phyloP scores from a whole-genome alignment of 2,113 vertebrate genomes.

The Illadopsis cleaveri region DNA sequence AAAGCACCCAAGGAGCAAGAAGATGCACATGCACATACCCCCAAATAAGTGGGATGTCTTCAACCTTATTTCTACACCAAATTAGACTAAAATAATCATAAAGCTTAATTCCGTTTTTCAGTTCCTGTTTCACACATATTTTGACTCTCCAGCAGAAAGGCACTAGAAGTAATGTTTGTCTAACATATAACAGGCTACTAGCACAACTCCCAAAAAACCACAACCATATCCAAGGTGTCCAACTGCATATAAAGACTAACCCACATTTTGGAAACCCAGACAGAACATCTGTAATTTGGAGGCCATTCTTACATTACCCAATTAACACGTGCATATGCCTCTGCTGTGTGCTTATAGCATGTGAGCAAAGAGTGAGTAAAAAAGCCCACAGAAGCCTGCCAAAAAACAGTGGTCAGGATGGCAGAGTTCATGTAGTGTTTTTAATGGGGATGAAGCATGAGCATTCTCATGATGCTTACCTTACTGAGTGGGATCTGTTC shows the following conservation, averaged over 20 bases:
- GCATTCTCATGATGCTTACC: neutral
- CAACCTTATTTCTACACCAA: neutral
- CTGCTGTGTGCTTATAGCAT: accelerated
- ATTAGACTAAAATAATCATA: neutral
- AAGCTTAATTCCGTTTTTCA: neutral
- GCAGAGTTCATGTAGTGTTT: neutral
- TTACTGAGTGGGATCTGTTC: neutral
- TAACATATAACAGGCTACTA: neutral
- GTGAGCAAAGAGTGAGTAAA: neutral
- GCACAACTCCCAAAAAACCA: neutral
- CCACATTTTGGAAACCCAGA: neutral
- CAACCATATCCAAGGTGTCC: neutral
- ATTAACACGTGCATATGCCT: neutral
- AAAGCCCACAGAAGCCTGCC: neutral
- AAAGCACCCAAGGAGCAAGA: neutral
- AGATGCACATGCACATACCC: neutral
- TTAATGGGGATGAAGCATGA: neutral
- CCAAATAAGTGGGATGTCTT: neutral
- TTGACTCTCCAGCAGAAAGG: neutral
- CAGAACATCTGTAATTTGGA: neutral
- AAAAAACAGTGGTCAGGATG: neutral
- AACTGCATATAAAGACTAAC: neutral
- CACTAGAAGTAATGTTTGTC: neutral
- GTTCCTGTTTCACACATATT: neutral
- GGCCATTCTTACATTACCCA: neutral